Base-by-base conservation (phyloP, 1,140 invertebrate genomes). In the Delia radicum region DNA sequence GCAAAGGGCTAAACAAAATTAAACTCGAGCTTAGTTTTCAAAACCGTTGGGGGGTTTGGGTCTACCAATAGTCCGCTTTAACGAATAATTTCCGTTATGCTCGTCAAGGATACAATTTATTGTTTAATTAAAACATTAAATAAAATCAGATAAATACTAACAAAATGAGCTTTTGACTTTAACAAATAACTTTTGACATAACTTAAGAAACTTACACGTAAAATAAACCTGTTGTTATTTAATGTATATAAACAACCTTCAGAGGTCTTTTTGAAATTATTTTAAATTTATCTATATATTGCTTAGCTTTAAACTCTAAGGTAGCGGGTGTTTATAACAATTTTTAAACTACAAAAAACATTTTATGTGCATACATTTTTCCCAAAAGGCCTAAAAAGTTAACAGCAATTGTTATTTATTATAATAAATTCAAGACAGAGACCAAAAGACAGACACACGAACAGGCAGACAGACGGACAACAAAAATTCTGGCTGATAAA, bases 341-440 rank as follows among this genome's bases (percentile, higher is more conserved):
- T 42, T 42, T 42, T 42, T 42, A 42, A 42, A 15, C n/a, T 42
- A 15, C 12, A 42, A 42, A 42, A 3, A 42, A 42, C 37, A 42
- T 15, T n/a, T n/a, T n/a, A 42, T 42, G 37, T 42, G 37, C 12
- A 21, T 55, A 21, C n/a, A 10, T 55, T 55, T 55, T 69, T 69
- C 29, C 65, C 29, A 69, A 69, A n/a, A 69, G 29, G 65, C 65
- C 65, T 69, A 69, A 69, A 69, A n/a, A n/a, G n/a, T n/a, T n/a
- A n/a, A 31, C 65, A 69, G n/a, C 65, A 69, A 69, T 33, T 69
- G 65, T 69, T 69, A 31, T 69, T 69, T 24, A 33, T 69, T 69
- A 7, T 69, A 33, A 69, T 69, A 69, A 37, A 69, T 69, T 33
- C 65, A 12, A 31, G 15, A 55, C 48, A 69, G n/a, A 21, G 65